phyloP scores from a whole-genome alignment of 2,888 invertebrate species.

The Orthonevra nobilis region DNA sequence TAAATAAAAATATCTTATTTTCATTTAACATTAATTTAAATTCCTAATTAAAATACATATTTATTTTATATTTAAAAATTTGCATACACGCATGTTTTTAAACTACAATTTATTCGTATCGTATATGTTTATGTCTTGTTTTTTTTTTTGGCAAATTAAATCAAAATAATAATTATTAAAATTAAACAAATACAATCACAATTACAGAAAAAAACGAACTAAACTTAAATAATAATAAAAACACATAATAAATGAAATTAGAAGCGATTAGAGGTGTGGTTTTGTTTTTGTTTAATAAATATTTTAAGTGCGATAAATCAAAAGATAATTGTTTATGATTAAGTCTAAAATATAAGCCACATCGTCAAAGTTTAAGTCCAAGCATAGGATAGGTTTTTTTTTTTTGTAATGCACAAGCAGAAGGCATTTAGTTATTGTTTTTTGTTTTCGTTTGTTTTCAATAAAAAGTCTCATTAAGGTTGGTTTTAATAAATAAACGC shows the following conservation, averaged over 20 bases:
- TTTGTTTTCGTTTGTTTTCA: not conserved
- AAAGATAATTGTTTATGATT: slow-evolving; percentile 42
- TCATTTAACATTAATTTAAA: slow-evolving; percentile 46
- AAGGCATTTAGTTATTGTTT: slow-evolving; percentile 53
- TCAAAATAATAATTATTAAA: slow-evolving; percentile 17
- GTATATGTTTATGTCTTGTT: slow-evolving; percentile 15
- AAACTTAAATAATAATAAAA: slow-evolving; percentile 17
- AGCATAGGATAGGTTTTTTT: slow-evolving; percentile 59
- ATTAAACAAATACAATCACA: slow-evolving; percentile 36
- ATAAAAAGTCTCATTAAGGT: slow-evolving; percentile 59
- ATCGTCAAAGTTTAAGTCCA: slow-evolving; percentile 39
- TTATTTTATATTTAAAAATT: not conserved
- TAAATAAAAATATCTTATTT: slow-evolving; percentile 56
- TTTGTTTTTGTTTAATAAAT: slow-evolving; percentile 38
- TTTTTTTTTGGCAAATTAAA: slow-evolving; percentile 41
- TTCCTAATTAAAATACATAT: slow-evolving; percentile 48
- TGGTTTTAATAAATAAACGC: slow-evolving; percentile 59
- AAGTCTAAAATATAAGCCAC: slow-evolving; percentile 67
- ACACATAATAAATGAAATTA: slow-evolving; percentile 5
- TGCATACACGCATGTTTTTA: slow-evolving; percentile 17
- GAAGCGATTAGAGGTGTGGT: slow-evolving; percentile 30
- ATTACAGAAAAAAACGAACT: slow-evolving; percentile 26
- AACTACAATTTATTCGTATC: slow-evolving; percentile 23
- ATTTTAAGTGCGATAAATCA: slow-evolving; percentile 30
- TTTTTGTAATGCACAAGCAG: slow-evolving; percentile 68